Percentiles rank a stretch among this genome's conserved stretches.
Conservation (phyloP, 2,888 invertebrate species). For the Drosophila heteroneura region DNA sequence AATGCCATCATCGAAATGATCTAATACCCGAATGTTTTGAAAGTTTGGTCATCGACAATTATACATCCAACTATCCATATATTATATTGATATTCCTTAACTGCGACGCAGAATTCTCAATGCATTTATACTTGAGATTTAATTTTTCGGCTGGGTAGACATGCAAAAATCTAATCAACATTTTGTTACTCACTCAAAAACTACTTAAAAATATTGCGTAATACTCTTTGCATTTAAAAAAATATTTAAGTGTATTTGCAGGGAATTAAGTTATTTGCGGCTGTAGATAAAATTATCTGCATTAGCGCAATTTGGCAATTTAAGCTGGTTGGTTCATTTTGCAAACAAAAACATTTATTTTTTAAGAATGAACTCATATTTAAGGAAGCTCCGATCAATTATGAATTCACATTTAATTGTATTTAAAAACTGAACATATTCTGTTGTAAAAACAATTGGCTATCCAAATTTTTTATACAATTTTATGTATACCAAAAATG, state of each 20-base stretch:
- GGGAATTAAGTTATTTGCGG: constrained; percentile 48
- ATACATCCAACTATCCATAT: constrained; percentile 55
- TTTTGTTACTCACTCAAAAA: constrained; percentile 4
- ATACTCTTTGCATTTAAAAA: constrained; percentile 49
- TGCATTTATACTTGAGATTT: constrained; percentile 74
- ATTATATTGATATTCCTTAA: constrained; percentile 51
- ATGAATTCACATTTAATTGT: neutral
- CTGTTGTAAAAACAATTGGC: neutral
- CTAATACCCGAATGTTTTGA: constrained; percentile 59
- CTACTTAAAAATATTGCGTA: constrained; percentile 52
- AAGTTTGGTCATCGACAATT: constrained; percentile 71
- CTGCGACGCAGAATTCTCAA: constrained; percentile 66
- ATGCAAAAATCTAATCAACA: constrained; percentile 73
- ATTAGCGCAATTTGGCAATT: constrained; percentile 37
- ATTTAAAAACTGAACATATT: neutral
- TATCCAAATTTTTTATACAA: neutral
- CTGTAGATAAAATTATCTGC: constrained; percentile 49
- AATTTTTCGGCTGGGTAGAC: constrained; percentile 41
- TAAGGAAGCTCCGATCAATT: neutral
- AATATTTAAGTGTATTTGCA: constrained; percentile 36
- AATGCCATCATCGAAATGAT: constrained; percentile 68
- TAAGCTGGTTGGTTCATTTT: constrained; percentile 5
- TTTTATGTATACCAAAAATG: neutral
- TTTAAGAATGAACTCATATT: neutral
- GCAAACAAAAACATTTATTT: neutral